Conservation (phyloP, 2,797 vertebrate species). For the Parauchenoglanis punctatus region DNA sequence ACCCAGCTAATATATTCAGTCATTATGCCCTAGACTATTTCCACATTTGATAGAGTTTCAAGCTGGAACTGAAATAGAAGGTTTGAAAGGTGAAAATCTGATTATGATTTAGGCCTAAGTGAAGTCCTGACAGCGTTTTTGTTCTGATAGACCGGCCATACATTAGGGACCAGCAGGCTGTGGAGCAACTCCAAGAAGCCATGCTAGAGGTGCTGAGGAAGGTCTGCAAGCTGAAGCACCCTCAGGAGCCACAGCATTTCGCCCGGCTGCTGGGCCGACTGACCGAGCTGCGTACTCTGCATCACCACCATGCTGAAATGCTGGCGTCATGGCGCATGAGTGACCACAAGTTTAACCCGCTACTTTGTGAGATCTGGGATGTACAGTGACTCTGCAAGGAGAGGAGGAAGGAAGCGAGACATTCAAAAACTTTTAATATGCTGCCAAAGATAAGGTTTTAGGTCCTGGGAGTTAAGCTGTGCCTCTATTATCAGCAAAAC, state of each 20-base stretch:
- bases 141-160: conserved; percentile 84
- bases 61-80: not conserved
- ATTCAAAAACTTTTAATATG: conserved; percentile 30
- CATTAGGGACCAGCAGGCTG: conserved; percentile 87
- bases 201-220: conserved; percentile 89
- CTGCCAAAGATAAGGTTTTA: not conserved
- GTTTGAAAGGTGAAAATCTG: not conserved
- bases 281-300: conserved; percentile 93
- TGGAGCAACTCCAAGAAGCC: conserved; percentile 92
- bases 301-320: conserved; percentile 94
- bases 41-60: not conserved
- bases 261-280: conserved; percentile 92
- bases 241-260: conserved; percentile 92
- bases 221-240: conserved; percentile 86
- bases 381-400: conserved; percentile 81
- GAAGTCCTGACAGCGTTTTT: conserved; percentile 15
- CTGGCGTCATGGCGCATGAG: conserved; percentile 93
- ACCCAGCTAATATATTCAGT: not conserved
- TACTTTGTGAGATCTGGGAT: conserved; percentile 99
- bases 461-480: conserved; percentile 2
- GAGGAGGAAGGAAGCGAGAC: not conserved
- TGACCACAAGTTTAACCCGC: conserved; percentile 94
- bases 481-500: not conserved
- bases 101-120: conserved; percentile 4
- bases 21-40: not conserved